A percentile compares a stretch with the other conserved stretches of the same genome.
Evolutionary conservation across 2,797 vertebrate genomes (phyloP).

Genomic region (Myripristis murdjan): DNA sequence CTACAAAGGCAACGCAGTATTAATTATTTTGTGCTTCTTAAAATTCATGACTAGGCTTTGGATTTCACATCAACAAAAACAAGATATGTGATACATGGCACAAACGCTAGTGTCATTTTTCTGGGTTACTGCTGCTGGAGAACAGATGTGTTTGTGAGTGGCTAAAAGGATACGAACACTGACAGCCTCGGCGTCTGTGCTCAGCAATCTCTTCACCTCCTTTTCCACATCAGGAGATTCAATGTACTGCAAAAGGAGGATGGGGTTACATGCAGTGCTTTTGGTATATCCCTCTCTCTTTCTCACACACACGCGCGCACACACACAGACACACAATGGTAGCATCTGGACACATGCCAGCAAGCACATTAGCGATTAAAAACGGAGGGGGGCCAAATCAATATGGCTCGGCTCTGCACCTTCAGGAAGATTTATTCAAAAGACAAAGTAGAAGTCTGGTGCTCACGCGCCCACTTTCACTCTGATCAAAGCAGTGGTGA

Average conservation of each 20-base stretch:
- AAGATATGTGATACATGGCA: background rate
- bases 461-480: constrained; percentile 71
- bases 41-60: background rate
- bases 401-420: constrained; percentile 70
- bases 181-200: constrained; percentile 94
- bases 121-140: background rate
- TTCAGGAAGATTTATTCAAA: constrained; percentile 81
- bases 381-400: constrained; percentile 78
- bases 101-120: background rate
- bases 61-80: background rate
- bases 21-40: background rate
- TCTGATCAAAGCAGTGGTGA: constrained; percentile 77
- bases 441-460: constrained; percentile 74
- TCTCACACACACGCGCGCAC: too few species aligned
- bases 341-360: constrained; percentile 76
- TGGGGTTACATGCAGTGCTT: constrained; percentile 55
- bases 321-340: constrained; percentile 30
- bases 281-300: constrained; percentile 29
- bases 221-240: constrained; percentile 97
- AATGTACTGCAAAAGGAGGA: constrained; percentile 85
- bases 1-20: background rate
- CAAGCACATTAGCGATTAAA: constrained; percentile 85
- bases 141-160: background rate
- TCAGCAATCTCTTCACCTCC: constrained; percentile 95
- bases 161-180: constrained; percentile 93